Conservation (phyloP, 2,113 vertebrate genomes). For the Pangasianodon gigas region DNA sequence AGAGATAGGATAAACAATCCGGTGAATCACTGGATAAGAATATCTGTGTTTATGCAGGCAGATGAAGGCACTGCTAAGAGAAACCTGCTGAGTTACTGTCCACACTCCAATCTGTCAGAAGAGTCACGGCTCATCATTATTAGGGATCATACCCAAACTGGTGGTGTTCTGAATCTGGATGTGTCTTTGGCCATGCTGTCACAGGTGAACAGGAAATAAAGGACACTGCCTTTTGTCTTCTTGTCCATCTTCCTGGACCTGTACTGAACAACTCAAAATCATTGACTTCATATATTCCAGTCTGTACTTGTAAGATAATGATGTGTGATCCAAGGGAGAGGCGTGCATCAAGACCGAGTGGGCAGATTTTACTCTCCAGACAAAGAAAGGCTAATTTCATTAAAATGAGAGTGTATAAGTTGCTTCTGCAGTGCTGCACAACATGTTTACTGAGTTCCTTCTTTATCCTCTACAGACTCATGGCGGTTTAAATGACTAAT, state of each 20-base stretch:
- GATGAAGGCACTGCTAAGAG: not conserved
- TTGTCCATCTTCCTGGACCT: not conserved
- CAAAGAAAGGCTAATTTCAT: not conserved
- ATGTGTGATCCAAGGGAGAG: not conserved
- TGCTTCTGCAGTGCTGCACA: not conserved
- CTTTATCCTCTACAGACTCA: not conserved
- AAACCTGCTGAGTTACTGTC: not conserved
- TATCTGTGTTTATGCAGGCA: conserved; percentile 20
- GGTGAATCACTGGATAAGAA: conserved; percentile 21
- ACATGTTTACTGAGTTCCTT: not conserved
- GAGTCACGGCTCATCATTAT: not conserved
- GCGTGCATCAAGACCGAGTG: not conserved
- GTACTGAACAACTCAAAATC: not conserved
- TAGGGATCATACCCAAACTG: not conserved
- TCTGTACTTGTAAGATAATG: not conserved
- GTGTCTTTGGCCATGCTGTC: not conserved
- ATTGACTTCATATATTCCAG: not conserved
- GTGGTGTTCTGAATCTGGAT: not conserved
- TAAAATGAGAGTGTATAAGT: not conserved
- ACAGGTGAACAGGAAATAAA: not conserved
- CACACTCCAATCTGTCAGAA: not conserved
- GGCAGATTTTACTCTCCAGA: too few relatives aligned
- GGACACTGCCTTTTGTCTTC: not conserved
- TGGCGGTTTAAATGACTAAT: not conserved
- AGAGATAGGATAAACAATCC: conserved; percentile 34